A percentile compares a stretch with the other conserved stretches of the same genome.
These are phyloP conservation scores for Drosophila willistoni DNA, from an alignment of 1,140 invertebrate genomes.

Conservation along the genomic window DNA sequence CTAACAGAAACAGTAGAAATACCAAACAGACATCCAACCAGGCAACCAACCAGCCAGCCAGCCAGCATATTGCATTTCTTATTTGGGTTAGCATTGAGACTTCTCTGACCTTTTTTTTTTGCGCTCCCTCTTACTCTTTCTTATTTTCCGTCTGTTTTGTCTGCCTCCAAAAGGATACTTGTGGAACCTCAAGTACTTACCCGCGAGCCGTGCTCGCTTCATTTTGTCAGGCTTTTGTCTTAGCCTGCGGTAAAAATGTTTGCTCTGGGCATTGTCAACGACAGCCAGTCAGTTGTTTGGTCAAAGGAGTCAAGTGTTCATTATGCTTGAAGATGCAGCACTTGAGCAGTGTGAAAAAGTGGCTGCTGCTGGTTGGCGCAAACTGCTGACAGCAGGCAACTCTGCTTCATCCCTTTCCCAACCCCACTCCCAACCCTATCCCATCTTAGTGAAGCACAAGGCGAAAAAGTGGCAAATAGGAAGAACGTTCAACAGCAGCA, in stretches of 20 bases:
- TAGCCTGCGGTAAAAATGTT: slow-evolving; percentile 57
- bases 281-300: slow-evolving; percentile 22
- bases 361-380: slow-evolving; percentile 19
- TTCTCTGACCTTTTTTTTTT: background rate
- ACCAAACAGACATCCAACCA: too few relatives aligned
- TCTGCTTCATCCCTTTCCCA: too few relatives aligned
- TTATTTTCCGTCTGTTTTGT: background rate
- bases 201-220: slow-evolving; percentile 37
- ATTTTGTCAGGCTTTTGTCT: slow-evolving; percentile 59
- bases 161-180: slow-evolving; percentile 42
- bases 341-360: slow-evolving; percentile 66
- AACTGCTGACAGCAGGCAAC: slow-evolving; percentile 28
- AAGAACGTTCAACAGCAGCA: slow-evolving; percentile 34
- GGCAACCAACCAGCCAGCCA: too few relatives aligned
- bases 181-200: slow-evolving; percentile 45
- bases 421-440: background rate
- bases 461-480: slow-evolving; percentile 43
- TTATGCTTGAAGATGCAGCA: slow-evolving; percentile 60
- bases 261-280: slow-evolving; percentile 48
- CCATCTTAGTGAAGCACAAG: background rate
- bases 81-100: slow-evolving; percentile 53
- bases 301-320: slow-evolving; percentile 70
- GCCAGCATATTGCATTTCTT: slow-evolving; percentile 39
- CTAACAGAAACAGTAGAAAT: too few relatives aligned
- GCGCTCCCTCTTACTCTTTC: background rate